phyloP scores from a whole-genome alignment of 2,797 vertebrate species.

The Sebastes alutus region DNA sequence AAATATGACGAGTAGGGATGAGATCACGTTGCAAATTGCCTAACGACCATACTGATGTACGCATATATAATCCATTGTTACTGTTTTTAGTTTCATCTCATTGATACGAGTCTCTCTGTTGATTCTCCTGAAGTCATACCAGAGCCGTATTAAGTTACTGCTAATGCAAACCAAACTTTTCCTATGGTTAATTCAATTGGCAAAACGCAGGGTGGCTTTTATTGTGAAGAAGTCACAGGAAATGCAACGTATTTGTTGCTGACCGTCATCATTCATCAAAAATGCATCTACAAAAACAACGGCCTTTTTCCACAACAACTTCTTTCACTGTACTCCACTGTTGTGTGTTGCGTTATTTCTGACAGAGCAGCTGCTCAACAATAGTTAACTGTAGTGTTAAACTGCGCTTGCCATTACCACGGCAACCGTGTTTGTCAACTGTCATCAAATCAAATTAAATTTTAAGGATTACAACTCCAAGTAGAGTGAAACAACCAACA shows the following conservation, averaged over 20 bases:
- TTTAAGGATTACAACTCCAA: background rate
- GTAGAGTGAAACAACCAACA: background rate
- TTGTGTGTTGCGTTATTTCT: background rate
- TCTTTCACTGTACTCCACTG: too few relatives aligned
- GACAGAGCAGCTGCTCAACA: background rate
- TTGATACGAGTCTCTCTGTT: background rate
- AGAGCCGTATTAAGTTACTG: background rate
- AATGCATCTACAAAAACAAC: background rate
- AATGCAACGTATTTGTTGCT: background rate
- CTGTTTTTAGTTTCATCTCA: background rate
- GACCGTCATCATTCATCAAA: background rate
- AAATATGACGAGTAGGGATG: background rate
- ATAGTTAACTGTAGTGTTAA: background rate
- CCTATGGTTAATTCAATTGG: background rate
- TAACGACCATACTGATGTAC: too few relatives aligned
- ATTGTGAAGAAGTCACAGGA: background rate
- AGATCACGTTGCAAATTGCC: background rate
- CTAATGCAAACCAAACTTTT: background rate
- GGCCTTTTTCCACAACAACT: too few relatives aligned
- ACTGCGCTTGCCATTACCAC: background rate
- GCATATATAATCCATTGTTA: background rate
- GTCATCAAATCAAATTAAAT: background rate
- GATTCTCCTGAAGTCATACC: rapidly evolving
- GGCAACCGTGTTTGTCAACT: background rate
- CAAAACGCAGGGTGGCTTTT: background rate